Evolutionary conservation across 2,888 invertebrate genomes (phyloP), one percentile per base, ranked within the genome.

Genomic region (Dryadula phaetusa): DNA sequence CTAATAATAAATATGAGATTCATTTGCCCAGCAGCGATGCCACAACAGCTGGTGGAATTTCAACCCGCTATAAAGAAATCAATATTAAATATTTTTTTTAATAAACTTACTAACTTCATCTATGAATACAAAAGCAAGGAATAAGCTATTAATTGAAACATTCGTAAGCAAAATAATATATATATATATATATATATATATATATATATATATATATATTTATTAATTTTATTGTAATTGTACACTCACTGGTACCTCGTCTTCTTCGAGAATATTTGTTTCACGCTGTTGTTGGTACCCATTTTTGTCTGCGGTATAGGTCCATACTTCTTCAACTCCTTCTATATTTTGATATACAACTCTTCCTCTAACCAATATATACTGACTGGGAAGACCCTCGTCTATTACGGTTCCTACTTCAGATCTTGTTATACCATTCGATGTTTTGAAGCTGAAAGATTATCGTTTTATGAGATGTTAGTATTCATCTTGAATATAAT

Each of bases 341-440:
- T 82, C 75, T n/a, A 71, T 14, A 25, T 82, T 79, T 3, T 61
- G 74, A 67, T 83, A 86, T 0, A 76, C 72, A 62, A 78, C 85
- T 6, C 54, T 74, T 8, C 86, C 86, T 37, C 69, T 2, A 2
- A 87, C 82, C 2, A 70, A 66, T 1, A 83, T 68, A 28, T 77
- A 73, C 52, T 82, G 78, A 44, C 82, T 71, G 5, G 77, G 72
- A 63, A 75, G 54, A 0, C 84, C 83, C 28, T 60, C 66, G 60
- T 84, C 83, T 2, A 78, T 65, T 22, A 95, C 78, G 72, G 86
- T 93, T 16, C 95, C 95, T 53, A 86, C 85, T 82, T 96, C 95
- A 65, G 94, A 90, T 1, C 93, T 94, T 53, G 80, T 84, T 71
- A 95, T 95, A 14, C 95, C 95, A 75, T 96, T 95, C 0, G 94